Evolutionary conservation across 2,797 vertebrate species (phyloP), one percentile per base, ranked within the genome.

Genomic region (Gallinago nigripennis): DNA sequence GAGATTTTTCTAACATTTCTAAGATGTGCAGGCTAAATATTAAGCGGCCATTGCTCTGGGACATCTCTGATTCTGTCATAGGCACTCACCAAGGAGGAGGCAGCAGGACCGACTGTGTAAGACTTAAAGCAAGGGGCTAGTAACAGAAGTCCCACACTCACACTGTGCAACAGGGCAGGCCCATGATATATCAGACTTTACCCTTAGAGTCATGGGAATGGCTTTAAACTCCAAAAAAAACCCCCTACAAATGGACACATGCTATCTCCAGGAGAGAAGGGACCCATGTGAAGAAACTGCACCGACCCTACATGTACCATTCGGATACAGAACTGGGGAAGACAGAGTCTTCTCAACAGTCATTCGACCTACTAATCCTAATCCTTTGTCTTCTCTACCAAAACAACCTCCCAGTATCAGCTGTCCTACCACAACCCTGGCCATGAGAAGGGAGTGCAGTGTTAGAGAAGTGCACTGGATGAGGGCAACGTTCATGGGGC

Each of bases 241-340:
- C n/a, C n/a, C 41, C 3, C 12, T 58, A n/a, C 18, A 77, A 27
- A 61, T 0, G 0, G 35, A 41, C 20, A 16, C 14, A 6, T 20
- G 39, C 30, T 41, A 0, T 8, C n/a, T 73, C 27, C 39, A 56
- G 56, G 31, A 63, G 16, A 1, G 3, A n/a, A 9, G 3, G n/a
- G 12, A 30, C 8, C 21, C 45, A 27, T 2, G 4, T 25, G 18
- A 69, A 79, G 41, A 46, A 27, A 19, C 46, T 60, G 27, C 12
- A 56, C 39, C 33, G 33, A 33, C 53, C 30, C 70, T 41, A 11
- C 9, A 7, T 2, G 6, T 25, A 53, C 5, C 28, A 6, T 24
- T 23, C 4, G 18, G 33, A 45, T 2, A 28, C 5, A 50, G 33
- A 71, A n/a, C 27, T 37, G 43, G 18, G 24, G 8, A 60, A 80